Conservation (phyloP, 2,888 invertebrate genomes). For the Eupithecia abbreviata region DNA sequence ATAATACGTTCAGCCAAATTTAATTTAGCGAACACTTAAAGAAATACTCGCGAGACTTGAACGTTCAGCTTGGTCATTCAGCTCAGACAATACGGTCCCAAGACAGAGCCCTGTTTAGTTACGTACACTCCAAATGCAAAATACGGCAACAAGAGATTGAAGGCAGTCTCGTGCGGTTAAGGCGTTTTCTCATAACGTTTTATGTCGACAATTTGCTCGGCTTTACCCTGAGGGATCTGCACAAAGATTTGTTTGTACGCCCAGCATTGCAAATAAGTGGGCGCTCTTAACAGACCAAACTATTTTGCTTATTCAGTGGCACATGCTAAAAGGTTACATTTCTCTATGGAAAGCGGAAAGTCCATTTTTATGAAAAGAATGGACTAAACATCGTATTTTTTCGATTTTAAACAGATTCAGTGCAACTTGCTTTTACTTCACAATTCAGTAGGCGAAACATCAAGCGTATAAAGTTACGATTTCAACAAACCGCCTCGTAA, state of each 20-base stretch:
- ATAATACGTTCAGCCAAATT: slow-evolving; percentile 28
- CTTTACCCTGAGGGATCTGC: slow-evolving; percentile 63
- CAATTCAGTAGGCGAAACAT: not conserved
- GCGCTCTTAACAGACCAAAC: slow-evolving; percentile 50
- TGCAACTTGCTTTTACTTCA: not conserved
- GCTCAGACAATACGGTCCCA: slow-evolving; percentile 51
- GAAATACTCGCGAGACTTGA: slow-evolving; percentile 21
- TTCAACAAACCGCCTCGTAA: not conserved
- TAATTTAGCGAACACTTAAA: slow-evolving; percentile 29
- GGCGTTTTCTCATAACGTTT: slow-evolving; percentile 72
- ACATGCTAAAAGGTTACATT: slow-evolving; percentile 20
- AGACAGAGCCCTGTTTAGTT: slow-evolving; percentile 51
- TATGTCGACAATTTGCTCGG: slow-evolving; percentile 72
- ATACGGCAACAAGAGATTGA: slow-evolving; percentile 62
- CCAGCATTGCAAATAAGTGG: slow-evolving; percentile 57
- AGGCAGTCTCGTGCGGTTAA: slow-evolving; percentile 62
- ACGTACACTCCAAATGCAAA: slow-evolving; percentile 63
- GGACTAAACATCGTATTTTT: not conserved
- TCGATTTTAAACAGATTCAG: not conserved
- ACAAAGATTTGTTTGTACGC: slow-evolving; percentile 67
- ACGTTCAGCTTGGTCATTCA: slow-evolving; percentile 47
- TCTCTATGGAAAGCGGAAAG: not conserved
- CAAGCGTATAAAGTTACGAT: not conserved
- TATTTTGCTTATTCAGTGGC: slow-evolving; percentile 31
- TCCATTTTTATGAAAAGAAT: not conserved